These are phyloP conservation scores for Rhopalosiphum nymphaeae DNA, from an alignment of 2,888 invertebrate species.

Conservation along the genomic window DNA sequence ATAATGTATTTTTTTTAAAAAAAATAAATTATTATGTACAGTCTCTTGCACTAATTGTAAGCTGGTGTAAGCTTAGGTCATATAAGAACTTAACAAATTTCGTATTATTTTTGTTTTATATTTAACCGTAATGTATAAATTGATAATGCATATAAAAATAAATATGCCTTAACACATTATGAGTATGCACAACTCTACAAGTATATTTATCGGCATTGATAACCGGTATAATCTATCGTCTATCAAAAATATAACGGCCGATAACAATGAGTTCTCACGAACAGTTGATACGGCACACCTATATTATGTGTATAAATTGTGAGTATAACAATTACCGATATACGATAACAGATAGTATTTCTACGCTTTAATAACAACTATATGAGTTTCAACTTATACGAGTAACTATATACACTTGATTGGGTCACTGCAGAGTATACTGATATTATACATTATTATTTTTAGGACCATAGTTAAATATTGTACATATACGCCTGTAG, in stretches of 20 bases:
- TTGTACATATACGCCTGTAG: neutral
- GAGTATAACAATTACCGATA: neutral
- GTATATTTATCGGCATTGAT: neutral
- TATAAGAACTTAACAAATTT: neutral
- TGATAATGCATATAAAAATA: neutral
- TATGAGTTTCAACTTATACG: neutral
- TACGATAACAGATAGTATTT: neutral
- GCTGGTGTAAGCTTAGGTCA: neutral
- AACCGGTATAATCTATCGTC: too few relatives aligned
- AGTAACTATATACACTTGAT: neutral
- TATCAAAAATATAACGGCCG: neutral
- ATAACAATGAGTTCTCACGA: neutral
- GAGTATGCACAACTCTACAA: neutral
- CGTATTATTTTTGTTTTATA: neutral
- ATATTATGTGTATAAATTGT: neutral
- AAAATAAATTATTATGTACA: neutral
- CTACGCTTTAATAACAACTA: neutral
- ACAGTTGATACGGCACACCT: neutral
- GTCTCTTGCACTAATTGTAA: neutral
- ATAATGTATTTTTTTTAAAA: neutral
- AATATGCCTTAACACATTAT: neutral
- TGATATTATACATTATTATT: neutral
- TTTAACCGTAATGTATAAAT: neutral
- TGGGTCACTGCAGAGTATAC: neutral
- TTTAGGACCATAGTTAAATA: neutral